phyloP scores from a whole-genome alignment of 2,113 vertebrate genomes.

The Tachycineta bicolor region DNA sequence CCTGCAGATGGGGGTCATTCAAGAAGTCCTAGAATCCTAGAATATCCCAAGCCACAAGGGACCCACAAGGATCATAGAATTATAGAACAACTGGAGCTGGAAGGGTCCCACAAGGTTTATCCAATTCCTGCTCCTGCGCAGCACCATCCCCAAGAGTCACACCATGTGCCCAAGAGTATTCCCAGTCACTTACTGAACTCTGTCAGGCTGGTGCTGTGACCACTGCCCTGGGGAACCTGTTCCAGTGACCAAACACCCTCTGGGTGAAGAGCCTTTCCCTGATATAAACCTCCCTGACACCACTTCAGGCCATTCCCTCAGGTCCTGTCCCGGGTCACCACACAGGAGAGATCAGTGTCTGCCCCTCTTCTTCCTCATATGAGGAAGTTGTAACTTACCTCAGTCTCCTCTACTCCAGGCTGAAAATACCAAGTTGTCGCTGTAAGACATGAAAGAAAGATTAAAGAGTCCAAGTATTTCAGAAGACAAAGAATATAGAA shows the following conservation, averaged over 20 bases:
- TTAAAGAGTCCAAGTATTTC: no score
- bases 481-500: no score
- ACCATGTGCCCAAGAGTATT: neutral
- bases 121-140: neutral
- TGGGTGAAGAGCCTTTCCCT: neutral
- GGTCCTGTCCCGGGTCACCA: neutral
- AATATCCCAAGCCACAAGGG: neutral
- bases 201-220: neutral
- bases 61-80: neutral
- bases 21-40: neutral
- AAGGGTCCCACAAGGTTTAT: neutral
- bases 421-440: neutral
- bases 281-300: neutral
- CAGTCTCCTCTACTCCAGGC: neutral
- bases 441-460: no score
- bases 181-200: neutral
- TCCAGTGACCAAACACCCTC: rapidly evolving
- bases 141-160: neutral
- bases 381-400: neutral
- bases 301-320: neutral
- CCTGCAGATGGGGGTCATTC: neutral
- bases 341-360: neutral
- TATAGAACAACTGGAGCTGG: neutral
- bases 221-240: neutral
- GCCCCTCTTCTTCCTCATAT: rapidly evolving